Conservation (phyloP, 2,888 invertebrate genomes). For the Xestia sexstrigata region DNA sequence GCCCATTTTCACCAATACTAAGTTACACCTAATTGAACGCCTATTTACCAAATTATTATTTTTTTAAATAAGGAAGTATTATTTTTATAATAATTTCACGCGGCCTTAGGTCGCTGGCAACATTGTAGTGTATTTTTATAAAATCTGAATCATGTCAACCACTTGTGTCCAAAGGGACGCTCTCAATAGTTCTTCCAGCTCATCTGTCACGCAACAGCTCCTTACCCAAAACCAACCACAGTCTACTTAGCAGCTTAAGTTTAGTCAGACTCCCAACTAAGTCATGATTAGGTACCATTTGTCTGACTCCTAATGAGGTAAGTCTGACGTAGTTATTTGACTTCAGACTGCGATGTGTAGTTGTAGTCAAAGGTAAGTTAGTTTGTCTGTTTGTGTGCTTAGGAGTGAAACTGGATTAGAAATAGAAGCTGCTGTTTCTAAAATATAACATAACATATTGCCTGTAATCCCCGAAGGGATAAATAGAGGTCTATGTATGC, state of each 20-base stretch:
- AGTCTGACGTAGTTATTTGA: constrained; percentile 28
- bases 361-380: constrained; percentile 11
- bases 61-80: too few species aligned
- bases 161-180: not conserved
- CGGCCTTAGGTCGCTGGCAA: too few species aligned
- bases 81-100: too few species aligned
- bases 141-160: not conserved
- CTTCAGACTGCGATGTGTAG: constrained; percentile 12
- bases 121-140: too few species aligned
- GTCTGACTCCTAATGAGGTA: constrained; percentile 38
- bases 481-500: not conserved
- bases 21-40: too few species aligned
- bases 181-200: not conserved
- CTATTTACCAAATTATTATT: too few species aligned
- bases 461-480: not conserved
- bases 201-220: constrained; percentile 9
- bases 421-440: not conserved
- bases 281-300: constrained; percentile 32
- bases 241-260: constrained; percentile 10
- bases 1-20: too few species aligned
- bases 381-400: not conserved
- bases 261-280: constrained; percentile 17
- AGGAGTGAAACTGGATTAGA: not conserved
- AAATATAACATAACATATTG: not conserved
- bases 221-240: not conserved